Conservation (phyloP, 2,113 vertebrate species). For the Neogobius melanostomus region DNA sequence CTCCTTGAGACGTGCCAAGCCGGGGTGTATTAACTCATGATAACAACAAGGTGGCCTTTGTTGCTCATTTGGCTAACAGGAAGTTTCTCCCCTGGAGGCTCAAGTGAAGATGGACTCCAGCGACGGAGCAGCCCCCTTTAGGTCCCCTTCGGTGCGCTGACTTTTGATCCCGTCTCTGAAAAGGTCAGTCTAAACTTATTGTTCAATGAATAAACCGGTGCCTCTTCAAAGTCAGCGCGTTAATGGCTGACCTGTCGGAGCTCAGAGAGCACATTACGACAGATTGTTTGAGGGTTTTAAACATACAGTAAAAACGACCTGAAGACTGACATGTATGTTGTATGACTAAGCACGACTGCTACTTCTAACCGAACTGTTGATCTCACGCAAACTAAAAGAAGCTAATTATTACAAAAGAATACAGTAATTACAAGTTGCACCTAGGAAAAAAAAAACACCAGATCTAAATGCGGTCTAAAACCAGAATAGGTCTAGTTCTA, state of each 20-base stretch:
- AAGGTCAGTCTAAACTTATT: constrained; percentile 73
- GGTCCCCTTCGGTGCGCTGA: constrained; percentile 61
- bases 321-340: too few relatives aligned
- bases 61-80: constrained; percentile 61
- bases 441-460: too few relatives aligned
- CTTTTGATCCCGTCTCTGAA: constrained; percentile 63
- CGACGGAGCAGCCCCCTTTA: constrained; percentile 53
- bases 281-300: neutral
- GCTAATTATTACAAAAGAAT: too few relatives aligned
- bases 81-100: constrained; percentile 62
- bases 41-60: constrained; percentile 74
- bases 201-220: constrained; percentile 66
- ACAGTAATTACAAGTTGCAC: too few relatives aligned
- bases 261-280: neutral
- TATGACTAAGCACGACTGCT: too few relatives aligned
- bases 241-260: constrained; percentile 29
- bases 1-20: constrained; percentile 55
- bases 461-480: too few relatives aligned
- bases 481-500: too few relatives aligned
- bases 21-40: constrained; percentile 50
- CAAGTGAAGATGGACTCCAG: constrained; percentile 39
- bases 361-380: too few relatives aligned
- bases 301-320: neutral
- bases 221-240: constrained; percentile 47
- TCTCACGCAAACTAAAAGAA: too few relatives aligned